Conservation (phyloP, 2,113 vertebrate genomes). For the Piprites chloris region DNA sequence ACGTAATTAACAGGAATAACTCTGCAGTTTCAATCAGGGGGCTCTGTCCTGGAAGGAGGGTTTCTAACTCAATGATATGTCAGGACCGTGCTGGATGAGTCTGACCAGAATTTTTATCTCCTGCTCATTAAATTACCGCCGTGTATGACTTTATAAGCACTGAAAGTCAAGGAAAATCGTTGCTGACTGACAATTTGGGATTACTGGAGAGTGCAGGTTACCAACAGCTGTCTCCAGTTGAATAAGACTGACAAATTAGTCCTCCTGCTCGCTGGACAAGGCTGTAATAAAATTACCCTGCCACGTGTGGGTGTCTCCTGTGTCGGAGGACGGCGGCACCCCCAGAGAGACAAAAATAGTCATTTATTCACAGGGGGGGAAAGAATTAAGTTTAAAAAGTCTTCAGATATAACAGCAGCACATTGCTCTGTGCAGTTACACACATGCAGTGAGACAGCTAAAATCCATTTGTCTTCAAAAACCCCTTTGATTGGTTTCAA, state of each 20-base stretch:
- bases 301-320: not conserved
- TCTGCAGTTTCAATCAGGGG: conserved; percentile 1
- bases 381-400: not conserved
- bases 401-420: not conserved
- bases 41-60: conserved; percentile 48
- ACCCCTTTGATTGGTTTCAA: conserved; percentile 23
- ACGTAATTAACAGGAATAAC: conserved; percentile 20
- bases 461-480: conserved; percentile 37
- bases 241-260: conserved; percentile 6
- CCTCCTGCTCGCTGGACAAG: not conserved
- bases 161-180: conserved; percentile 30
- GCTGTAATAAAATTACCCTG: conserved; percentile 1
- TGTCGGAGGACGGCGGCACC: not conserved
- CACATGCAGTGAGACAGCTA: not conserved
- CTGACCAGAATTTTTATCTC: conserved; percentile 73
- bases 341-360: not conserved
- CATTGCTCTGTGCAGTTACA: not conserved
- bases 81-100: conserved; percentile 46
- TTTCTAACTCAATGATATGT: conserved; percentile 53
- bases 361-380: not conserved
- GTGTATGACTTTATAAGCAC: conserved; percentile 55
- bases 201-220: conserved; percentile 30
- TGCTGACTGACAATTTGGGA: conserved; percentile 51
- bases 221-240: conserved; percentile 42
- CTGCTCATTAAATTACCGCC: conserved; percentile 70